phyloP scores from a whole-genome alignment of 2,888 invertebrate species.

The Rhagophthalmus giganteus region DNA sequence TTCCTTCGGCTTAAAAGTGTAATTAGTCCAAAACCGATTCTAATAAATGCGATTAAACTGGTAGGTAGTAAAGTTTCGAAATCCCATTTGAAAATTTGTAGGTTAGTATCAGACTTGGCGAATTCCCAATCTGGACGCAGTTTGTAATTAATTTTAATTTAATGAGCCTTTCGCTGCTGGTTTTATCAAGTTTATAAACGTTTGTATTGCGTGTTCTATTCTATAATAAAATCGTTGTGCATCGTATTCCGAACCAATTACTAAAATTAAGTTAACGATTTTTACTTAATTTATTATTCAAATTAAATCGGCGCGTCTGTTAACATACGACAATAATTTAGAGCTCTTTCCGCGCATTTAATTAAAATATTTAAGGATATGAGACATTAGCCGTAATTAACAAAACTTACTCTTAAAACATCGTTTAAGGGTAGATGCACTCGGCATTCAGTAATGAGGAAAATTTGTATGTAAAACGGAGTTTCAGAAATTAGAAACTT shows the following conservation, averaged over 20 bases:
- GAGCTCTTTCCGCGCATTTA: constrained; percentile 9
- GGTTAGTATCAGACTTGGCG: constrained; percentile 28
- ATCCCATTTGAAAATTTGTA: constrained; percentile 28
- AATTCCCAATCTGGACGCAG: constrained; percentile 31
- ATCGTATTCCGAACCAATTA: not conserved
- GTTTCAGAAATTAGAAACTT: constrained; percentile 30
- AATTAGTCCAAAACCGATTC: constrained; percentile 29
- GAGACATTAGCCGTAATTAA: constrained; percentile 27
- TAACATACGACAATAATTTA: constrained; percentile 9
- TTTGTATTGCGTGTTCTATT: constrained; percentile 24
- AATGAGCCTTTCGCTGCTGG: constrained; percentile 28
- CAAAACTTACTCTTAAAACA: constrained; percentile 22
- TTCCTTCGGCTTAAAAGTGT: constrained; percentile 30
- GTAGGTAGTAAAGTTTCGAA: constrained; percentile 27
- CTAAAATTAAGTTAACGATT: not conserved
- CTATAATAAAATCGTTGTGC: constrained; percentile 11
- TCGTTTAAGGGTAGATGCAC: constrained; percentile 26
- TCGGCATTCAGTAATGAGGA: constrained; percentile 31
- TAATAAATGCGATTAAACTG: constrained; percentile 31
- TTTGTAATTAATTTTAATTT: constrained; percentile 31
- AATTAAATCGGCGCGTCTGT: no score
- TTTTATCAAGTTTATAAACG: constrained; percentile 30
- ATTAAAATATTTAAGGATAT: constrained; percentile 25
- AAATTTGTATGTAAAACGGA: constrained; percentile 34
- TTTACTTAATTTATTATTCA: constrained; percentile 2